Evolutionary conservation across 30 jellyfish, hydroid and myxozoan genomes (phyloP), one percentile per base, ranked within the genome.

Genomic region (Morbakka virulenta): DNA sequence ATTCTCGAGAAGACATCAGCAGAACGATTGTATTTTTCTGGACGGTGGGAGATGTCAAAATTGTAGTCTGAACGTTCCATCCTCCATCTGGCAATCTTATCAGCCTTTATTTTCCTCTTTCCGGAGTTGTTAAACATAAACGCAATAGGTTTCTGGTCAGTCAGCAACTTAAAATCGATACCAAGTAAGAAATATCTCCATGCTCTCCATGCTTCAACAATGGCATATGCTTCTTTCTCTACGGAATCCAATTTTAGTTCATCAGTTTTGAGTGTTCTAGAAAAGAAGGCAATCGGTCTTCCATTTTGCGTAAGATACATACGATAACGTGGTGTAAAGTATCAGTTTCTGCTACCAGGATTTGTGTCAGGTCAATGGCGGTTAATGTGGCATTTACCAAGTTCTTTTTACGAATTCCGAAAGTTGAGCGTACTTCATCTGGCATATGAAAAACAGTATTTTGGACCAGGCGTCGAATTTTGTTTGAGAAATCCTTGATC

Each of bases 401-500:
- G n/a, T n/a, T n/a, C n/a, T n/a, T n/a, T n/a, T n/a, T n/a, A n/a
- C n/a, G n/a, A n/a, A n/a, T n/a, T n/a, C n/a, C n/a, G n/a, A n/a
- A n/a, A n/a, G n/a, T n/a, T n/a, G n/a, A n/a, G n/a, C n/a, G n/a
- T n/a, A n/a, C n/a, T n/a, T n/a, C n/a, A n/a, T n/a, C n/a, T n/a
- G n/a, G n/a, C 17, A 21, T 24, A 23, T 1, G 83, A 41, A 25
- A 30, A 85, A 47, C 14, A 89, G 95, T 17, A 47, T 31, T 27
- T 69, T n/a, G n/a, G n/a, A n/a, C n/a, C n/a, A n/a, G n/a, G n/a
- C n/a, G n/a, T n/a, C 73, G 26, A 22, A 76, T 71, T 66, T 84
- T 84, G 69, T 76, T 53, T 28, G 87, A 84, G 62, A 84, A 84
- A n/a, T 76, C 48, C 34, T 30, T 23, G 33, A 86, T 86, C 94